phyloP scores from a whole-genome alignment of 1,140 invertebrate genomes.

The Microplitis mediator region DNA sequence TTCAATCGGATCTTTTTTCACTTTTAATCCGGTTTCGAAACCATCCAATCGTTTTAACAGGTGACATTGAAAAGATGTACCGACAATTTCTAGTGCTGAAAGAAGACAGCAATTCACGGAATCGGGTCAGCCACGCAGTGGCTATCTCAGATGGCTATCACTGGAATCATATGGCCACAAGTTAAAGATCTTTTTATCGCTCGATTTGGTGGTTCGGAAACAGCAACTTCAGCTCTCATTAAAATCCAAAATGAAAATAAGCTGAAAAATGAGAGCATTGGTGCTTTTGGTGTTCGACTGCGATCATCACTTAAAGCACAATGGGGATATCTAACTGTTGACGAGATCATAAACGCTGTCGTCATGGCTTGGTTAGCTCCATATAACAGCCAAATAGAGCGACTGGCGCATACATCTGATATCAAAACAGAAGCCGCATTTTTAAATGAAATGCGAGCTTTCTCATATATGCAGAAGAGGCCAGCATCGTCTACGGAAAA shows the following conservation, averaged over 20 bases:
- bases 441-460: not conserved
- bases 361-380: not conserved
- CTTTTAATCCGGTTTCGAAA: slow-evolving; percentile 42
- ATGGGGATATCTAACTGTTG: not conserved
- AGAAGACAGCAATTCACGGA: too few species aligned
- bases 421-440: not conserved
- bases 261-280: not conserved
- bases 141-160: not conserved
- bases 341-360: not conserved
- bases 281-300: not conserved
- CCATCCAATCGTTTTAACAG: slow-evolving; percentile 42
- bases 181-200: slow-evolving; percentile 5
- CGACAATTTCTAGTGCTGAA: slow-evolving; percentile 41
- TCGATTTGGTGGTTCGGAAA: not conserved
- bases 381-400: not conserved
- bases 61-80: slow-evolving; percentile 57
- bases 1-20: slow-evolving; percentile 43
- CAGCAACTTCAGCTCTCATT: not conserved
- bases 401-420: not conserved
- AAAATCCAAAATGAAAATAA: not conserved
- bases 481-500: not conserved
- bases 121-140: not conserved
- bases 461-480: not conserved
- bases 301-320: not conserved
- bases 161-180: not conserved